Evolutionary conservation across 2,797 vertebrate genomes (phyloP).

Genomic region (Pipistrellus pipistrellus): DNA sequence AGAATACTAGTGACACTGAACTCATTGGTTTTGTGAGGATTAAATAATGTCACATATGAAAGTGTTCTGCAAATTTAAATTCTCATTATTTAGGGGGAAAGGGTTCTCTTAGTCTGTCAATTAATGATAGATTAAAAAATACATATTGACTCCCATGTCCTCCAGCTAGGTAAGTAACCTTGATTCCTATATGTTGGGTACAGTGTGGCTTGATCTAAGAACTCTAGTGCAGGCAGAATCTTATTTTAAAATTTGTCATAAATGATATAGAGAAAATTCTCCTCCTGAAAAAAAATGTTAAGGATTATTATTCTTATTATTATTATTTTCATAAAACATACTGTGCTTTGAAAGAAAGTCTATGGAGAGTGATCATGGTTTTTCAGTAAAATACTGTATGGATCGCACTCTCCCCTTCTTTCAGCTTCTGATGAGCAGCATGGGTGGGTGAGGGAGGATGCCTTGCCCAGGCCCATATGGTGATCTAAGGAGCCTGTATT

Average conservation of each 20-base stretch:
- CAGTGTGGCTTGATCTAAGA: neutral
- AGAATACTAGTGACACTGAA: neutral
- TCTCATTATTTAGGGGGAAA: neutral
- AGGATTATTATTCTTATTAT: too few species aligned
- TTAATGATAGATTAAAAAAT: neutral
- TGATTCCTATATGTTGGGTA: neutral
- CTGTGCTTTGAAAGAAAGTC: constrained; percentile 6
- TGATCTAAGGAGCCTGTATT: neutral
- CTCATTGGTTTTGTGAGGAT: neutral
- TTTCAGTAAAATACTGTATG: neutral
- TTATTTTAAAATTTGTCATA: constrained; percentile 26
- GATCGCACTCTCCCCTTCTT: neutral
- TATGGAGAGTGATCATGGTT: neutral
- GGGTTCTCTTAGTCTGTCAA: neutral
- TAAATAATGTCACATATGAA: neutral
- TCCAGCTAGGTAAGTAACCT: neutral
- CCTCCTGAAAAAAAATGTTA: neutral
- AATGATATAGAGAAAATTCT: neutral
- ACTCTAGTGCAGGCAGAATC: neutral
- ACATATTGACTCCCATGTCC: neutral
- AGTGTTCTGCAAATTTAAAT: neutral
- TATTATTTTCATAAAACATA: neutral
- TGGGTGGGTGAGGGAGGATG: neutral
- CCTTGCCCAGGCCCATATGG: neutral
- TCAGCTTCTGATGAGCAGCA: neutral